phyloP scores from a whole-genome alignment of 1,140 invertebrate species.

The Acyrthosiphon pisum region DNA sequence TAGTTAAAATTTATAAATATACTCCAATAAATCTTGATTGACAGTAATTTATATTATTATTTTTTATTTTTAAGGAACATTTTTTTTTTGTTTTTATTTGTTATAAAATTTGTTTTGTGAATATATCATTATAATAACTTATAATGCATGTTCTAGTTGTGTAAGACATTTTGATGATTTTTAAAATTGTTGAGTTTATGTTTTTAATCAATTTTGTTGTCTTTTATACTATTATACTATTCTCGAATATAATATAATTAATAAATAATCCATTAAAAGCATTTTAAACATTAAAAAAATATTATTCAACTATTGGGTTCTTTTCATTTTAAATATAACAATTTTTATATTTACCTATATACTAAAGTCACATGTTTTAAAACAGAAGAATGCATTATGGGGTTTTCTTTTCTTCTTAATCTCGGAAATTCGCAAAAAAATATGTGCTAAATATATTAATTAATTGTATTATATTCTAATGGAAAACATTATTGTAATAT shows the following conservation, averaged over 20 bases:
- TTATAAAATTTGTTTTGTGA: constrained; percentile 29
- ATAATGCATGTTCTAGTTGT: not conserved
- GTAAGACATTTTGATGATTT: not conserved
- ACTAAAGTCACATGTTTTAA: not conserved
- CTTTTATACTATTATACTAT: not conserved
- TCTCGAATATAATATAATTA: not conserved
- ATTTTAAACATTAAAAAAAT: not conserved
- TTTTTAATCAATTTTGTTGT: not conserved
- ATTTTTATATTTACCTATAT: not conserved
- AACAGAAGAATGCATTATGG: not conserved
- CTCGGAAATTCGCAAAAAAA: not conserved
- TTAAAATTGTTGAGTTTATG: not conserved
- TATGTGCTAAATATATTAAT: not conserved
- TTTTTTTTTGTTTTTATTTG: constrained; percentile 1
- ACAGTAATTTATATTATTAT: not conserved
- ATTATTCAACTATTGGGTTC: not conserved
- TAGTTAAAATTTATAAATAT: not conserved
- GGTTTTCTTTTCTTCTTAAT: not conserved
- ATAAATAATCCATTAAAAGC: not conserved
- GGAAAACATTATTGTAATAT: not conserved
- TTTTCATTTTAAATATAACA: not conserved
- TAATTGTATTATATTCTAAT: not conserved
- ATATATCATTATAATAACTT: not conserved
- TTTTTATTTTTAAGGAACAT: not conserved
- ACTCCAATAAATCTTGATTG: not conserved